These are phyloP conservation scores for Polypterus senegalus DNA, from an alignment of 2,113 vertebrate species.

Conservation along the genomic window DNA sequence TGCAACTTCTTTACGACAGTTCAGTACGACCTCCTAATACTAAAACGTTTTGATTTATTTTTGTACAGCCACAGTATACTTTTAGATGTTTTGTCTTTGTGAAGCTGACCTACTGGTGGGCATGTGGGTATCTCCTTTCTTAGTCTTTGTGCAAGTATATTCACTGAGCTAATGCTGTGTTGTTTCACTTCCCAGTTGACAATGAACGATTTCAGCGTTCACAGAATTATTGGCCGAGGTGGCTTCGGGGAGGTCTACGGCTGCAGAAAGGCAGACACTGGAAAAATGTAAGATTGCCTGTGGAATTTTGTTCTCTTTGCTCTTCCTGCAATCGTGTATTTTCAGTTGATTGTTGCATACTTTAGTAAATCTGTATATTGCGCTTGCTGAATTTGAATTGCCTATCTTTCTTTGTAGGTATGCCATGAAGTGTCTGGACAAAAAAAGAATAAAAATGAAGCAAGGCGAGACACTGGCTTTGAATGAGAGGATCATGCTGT, in stretches of 20 bases:
- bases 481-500: conserved; percentile 96
- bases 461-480: conserved; percentile 93
- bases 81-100: neutral
- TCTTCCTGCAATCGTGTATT: too few species aligned
- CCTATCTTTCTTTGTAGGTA: conserved; percentile 55
- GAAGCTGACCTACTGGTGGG: neutral
- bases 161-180: neutral
- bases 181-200: conserved; percentile 59
- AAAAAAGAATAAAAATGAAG: conserved; percentile 98
- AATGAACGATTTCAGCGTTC: conserved; percentile 98
- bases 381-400: too few species aligned
- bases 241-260: conserved; percentile 96
- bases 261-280: conserved; percentile 95
- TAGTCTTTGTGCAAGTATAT: neutral
- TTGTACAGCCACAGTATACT: neutral
- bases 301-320: too few species aligned
- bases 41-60: too few species aligned
- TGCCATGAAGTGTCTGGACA: conserved; percentile 97
- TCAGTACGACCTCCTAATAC: too few species aligned
- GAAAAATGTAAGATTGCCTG: conserved; percentile 77
- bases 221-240: conserved; percentile 91
- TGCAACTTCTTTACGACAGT: too few species aligned
- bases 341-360: too few species aligned
- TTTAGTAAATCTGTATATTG: too few species aligned
- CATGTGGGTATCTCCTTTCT: conserved; percentile 2